Conservation (phyloP, 2,888 invertebrate genomes). For the Clanis bilineata region DNA sequence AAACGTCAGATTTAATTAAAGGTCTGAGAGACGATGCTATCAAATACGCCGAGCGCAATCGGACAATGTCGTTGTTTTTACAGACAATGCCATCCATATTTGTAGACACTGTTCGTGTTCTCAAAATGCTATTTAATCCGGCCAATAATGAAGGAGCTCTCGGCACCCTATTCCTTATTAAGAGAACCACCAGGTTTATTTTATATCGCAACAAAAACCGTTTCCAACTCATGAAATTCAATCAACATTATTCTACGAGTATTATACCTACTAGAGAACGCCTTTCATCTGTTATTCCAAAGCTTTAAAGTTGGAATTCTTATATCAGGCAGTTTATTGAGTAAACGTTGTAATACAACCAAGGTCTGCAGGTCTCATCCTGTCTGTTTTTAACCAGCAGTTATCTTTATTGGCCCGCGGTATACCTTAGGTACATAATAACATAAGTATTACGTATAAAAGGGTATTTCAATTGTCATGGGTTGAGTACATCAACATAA, state of each 20-base stretch:
- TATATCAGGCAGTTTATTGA: background rate
- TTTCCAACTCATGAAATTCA: conserved; percentile 53
- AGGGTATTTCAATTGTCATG: too few relatives aligned
- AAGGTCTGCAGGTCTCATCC: background rate
- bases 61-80: conserved; percentile 38
- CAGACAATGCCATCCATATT: conserved; percentile 39
- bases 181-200: conserved; percentile 43
- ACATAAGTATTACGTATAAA: too few relatives aligned
- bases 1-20: conserved; percentile 30
- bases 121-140: conserved; percentile 39
- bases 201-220: conserved; percentile 40
- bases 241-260: conserved; percentile 34
- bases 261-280: conserved; percentile 33
- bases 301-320: conserved; percentile 24
- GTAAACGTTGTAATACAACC: background rate
- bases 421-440: background rate
- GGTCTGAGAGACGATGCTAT: conserved; percentile 24
- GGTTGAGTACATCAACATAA: too few relatives aligned
- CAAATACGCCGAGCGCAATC: conserved; percentile 28
- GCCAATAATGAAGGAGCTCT: conserved; percentile 48
- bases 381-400: background rate
- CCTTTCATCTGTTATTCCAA: conserved; percentile 25
- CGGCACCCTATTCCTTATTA: conserved; percentile 47
- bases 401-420: background rate
- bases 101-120: conserved; percentile 23